phyloP scores from a whole-genome alignment of 2,113 vertebrate species.

The Erythrolamprus reginae region DNA sequence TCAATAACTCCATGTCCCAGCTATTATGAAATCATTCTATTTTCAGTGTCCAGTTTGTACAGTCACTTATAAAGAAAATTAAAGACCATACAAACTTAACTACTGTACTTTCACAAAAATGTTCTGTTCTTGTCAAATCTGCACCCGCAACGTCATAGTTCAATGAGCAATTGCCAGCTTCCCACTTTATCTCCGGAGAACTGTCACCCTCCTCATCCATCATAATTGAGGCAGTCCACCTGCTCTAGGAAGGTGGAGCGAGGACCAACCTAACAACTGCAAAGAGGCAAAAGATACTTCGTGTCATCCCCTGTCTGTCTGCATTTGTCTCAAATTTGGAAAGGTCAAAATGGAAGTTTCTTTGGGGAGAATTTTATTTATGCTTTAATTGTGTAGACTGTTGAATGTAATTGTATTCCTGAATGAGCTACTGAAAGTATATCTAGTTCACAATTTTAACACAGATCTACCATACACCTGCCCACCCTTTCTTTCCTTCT shows the following conservation, averaged over 20 bases:
- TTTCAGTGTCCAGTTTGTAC: background rate
- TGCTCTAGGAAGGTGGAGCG: conserved; percentile 27
- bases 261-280: conserved; percentile 40
- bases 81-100: conserved; percentile 49
- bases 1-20: background rate
- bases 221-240: conserved; percentile 55
- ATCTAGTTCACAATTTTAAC: too few relatives aligned
- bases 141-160: conserved; percentile 52
- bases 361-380: background rate
- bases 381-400: background rate
- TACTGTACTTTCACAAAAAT: conserved; percentile 38
- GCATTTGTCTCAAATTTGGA: conserved; percentile 29
- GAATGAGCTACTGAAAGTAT: too few relatives aligned
- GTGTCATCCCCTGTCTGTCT: conserved; percentile 38
- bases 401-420: background rate
- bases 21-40: background rate
- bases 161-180: conserved; percentile 44
- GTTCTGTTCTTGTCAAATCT: conserved; percentile 53
- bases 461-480: too few relatives aligned
- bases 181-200: conserved; percentile 37
- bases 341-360: conserved; percentile 36
- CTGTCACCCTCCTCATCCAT: conserved; percentile 53
- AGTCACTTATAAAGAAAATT: conserved; percentile 27
- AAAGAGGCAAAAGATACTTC: conserved; percentile 44
- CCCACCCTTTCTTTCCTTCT: too few relatives aligned